Conservation (phyloP, 2,888 invertebrate genomes). For the Trachelus stipa region DNA sequence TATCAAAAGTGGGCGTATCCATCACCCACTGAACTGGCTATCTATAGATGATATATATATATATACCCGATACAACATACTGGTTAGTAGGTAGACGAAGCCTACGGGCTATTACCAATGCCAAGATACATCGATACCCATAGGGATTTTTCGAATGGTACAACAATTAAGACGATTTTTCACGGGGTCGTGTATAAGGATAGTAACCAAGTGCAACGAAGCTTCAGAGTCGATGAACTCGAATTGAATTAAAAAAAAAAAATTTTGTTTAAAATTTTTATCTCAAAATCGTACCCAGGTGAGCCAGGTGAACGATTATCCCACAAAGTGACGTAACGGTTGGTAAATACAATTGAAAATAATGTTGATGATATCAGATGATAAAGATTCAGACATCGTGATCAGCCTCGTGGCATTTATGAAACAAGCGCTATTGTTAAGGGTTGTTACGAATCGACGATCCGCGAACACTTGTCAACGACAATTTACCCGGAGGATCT, state of each 20-base stretch:
- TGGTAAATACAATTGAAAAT: neutral
- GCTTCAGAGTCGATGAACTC: neutral
- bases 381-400: neutral
- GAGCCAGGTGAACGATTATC: neutral
- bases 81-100: neutral
- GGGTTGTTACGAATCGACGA: conserved; percentile 24
- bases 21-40: conserved; percentile 47
- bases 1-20: conserved; percentile 60
- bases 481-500: conserved; percentile 33
- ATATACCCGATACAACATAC: neutral
- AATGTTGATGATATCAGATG: neutral
- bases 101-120: neutral
- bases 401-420: conserved; percentile 10
- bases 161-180: conserved; percentile 51
- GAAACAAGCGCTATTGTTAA: conserved; percentile 28
- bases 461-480: conserved; percentile 30
- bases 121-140: neutral
- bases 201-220: too few relatives aligned
- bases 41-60: conserved; percentile 10
- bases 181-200: conserved; percentile 23
- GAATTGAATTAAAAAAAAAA: neutral
- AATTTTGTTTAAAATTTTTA: neutral
- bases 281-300: neutral
- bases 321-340: neutral
- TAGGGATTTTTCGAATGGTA: conserved; percentile 13